Conservation (phyloP, 2,888 invertebrate species). For the Nomada ruficornis region DNA sequence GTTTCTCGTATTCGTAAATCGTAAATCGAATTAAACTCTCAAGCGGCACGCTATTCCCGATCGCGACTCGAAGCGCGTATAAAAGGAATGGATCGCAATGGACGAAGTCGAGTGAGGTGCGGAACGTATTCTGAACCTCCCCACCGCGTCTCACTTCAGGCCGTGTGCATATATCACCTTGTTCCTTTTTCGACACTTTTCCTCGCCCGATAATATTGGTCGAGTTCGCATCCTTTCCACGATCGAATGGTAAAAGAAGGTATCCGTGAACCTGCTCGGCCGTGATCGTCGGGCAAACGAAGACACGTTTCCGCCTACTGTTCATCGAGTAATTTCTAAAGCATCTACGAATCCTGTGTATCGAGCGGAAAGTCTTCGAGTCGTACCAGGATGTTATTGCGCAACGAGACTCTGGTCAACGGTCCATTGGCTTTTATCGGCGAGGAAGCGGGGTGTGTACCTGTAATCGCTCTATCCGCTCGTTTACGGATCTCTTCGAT, state of each 20-base stretch:
- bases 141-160: conserved; percentile 83
- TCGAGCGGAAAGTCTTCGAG: conserved; percentile 24
- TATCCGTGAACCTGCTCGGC: neutral
- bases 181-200: conserved; percentile 19
- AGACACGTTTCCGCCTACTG: neutral
- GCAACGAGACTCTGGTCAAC: conserved; percentile 77
- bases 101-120: conserved; percentile 81
- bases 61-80: conserved; percentile 73
- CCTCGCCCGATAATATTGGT: neutral
- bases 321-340: conserved; percentile 6
- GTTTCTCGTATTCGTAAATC: conserved; percentile 82
- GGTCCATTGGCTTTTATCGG: conserved; percentile 80
- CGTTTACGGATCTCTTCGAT: neutral
- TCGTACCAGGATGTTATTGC: conserved; percentile 71
- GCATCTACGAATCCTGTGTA: conserved; percentile 14
- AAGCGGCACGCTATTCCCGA: conserved; percentile 80
- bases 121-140: conserved; percentile 78
- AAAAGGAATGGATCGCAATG: conserved; percentile 72
- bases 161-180: conserved; percentile 37
- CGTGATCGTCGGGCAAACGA: conserved; percentile 2
- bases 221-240: neutral
- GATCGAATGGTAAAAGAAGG: neutral
- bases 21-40: conserved; percentile 83
- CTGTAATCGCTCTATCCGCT: neutral
- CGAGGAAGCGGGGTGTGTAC: conserved; percentile 77